Evolutionary conservation across 2,113 vertebrate species (phyloP).

Genomic region (Peucedramus taeniatus): DNA sequence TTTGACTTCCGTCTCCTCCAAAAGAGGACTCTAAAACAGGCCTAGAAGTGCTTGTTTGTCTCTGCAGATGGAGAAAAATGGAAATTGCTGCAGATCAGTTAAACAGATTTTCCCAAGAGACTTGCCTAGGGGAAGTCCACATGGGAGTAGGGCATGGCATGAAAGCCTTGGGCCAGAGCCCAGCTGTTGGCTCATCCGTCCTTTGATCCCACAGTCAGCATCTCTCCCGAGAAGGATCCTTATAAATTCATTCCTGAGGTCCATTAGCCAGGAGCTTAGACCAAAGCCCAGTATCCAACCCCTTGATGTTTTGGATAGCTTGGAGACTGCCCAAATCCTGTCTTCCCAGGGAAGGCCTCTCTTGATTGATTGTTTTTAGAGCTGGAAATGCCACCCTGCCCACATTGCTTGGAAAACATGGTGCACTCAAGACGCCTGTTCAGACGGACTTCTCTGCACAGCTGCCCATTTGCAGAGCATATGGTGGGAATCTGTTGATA

Average conservation of each 20-base stretch:
- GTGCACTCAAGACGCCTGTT: background rate
- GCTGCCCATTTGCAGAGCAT: background rate
- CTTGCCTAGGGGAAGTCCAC: background rate
- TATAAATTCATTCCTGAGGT: background rate
- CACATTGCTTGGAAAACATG: background rate
- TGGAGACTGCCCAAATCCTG: background rate
- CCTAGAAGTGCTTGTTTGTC: background rate
- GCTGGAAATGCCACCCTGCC: background rate
- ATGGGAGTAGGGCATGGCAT: background rate
- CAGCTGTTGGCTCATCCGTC: background rate
- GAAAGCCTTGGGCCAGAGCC: background rate
- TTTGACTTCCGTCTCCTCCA: background rate
- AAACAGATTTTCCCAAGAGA: slow-evolving; percentile 10
- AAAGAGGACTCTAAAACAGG: background rate
- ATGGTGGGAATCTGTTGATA: slow-evolving; percentile 41
- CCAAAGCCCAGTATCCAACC: background rate
- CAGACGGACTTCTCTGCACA: background rate
- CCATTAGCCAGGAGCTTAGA: background rate
- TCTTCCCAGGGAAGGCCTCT: background rate
- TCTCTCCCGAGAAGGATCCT: background rate
- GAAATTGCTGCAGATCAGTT: background rate
- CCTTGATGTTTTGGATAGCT: background rate
- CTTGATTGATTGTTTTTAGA: slow-evolving; percentile 57
- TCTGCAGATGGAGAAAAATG: background rate
- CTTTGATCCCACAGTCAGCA: background rate